These are phyloP conservation scores for Leucophenga montana DNA, from an alignment of 2,888 invertebrate species.

Conservation along the genomic window DNA sequence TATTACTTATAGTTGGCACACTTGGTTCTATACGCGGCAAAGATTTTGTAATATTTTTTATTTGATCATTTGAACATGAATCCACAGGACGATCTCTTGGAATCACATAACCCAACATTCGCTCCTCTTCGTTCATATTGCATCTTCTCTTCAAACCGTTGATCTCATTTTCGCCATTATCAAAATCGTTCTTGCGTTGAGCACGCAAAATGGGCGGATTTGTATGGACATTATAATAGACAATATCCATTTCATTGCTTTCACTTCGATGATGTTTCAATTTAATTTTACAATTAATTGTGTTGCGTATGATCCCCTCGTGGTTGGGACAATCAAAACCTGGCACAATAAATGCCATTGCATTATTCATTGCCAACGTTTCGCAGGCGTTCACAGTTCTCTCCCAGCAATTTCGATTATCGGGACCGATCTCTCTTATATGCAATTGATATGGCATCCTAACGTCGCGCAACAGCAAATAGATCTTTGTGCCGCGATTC, in stretches of 20 bases:
- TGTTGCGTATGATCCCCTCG: too few relatives aligned
- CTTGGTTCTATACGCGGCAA: too few relatives aligned
- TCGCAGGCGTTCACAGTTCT: background rate
- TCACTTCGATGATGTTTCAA: background rate
- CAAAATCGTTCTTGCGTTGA: too few relatives aligned
- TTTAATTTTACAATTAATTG: background rate
- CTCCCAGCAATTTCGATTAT: background rate
- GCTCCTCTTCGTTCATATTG: too few relatives aligned
- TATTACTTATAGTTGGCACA: too few relatives aligned
- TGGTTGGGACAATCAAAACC: slow-evolving; percentile 5
- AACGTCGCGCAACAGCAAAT: background rate
- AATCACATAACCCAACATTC: too few relatives aligned
- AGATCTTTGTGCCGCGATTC: background rate
- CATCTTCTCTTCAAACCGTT: too few relatives aligned
- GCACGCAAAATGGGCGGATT: too few relatives aligned
- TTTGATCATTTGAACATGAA: too few relatives aligned
- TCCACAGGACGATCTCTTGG: too few relatives aligned
- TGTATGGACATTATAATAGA: background rate
- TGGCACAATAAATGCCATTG: background rate
- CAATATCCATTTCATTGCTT: background rate
- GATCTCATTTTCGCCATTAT: too few relatives aligned
- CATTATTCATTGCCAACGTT: background rate
- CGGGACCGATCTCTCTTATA: background rate
- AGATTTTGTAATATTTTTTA: too few relatives aligned
- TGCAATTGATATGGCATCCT: background rate